Evolutionary conservation across 2,888 invertebrate species (phyloP).

Genomic region (Idaea dimidiata): DNA sequence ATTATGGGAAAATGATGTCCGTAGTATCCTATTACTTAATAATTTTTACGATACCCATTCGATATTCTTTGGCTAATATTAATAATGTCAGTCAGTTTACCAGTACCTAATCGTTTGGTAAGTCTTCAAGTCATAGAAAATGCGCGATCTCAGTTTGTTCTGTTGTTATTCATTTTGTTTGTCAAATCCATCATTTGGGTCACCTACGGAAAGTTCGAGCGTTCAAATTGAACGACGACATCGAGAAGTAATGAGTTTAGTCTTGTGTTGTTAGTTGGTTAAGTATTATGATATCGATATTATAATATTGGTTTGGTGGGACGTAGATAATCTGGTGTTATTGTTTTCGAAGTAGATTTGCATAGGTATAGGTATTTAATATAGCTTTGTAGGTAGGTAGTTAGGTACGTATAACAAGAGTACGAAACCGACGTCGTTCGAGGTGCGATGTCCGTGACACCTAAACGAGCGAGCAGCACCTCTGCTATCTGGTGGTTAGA

Average conservation of each 20-base stretch:
- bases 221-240: background rate
- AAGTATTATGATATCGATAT: background rate
- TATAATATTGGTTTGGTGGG: background rate
- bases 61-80: background rate
- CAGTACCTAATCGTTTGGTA: background rate
- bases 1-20: background rate
- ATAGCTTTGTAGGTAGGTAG: background rate
- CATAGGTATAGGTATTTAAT: background rate
- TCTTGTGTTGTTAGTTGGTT: background rate
- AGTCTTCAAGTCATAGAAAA: background rate
- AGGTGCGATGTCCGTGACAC: conserved; percentile 70
- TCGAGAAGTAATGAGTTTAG: background rate
- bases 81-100: background rate
- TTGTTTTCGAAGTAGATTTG: background rate
- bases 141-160: background rate
- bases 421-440: conserved; percentile 42
- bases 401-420: conserved; percentile 32
- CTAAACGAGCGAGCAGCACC: conserved; percentile 75
- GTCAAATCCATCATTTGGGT: no score
- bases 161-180: background rate
- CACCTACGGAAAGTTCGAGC: background rate
- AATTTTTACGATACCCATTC: background rate
- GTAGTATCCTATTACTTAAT: background rate
- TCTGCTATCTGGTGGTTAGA: conserved; percentile 77
- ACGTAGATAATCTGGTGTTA: background rate